These are phyloP conservation scores for Erebia aethiops DNA, from an alignment of 2,888 invertebrate genomes.

Conservation along the genomic window DNA sequence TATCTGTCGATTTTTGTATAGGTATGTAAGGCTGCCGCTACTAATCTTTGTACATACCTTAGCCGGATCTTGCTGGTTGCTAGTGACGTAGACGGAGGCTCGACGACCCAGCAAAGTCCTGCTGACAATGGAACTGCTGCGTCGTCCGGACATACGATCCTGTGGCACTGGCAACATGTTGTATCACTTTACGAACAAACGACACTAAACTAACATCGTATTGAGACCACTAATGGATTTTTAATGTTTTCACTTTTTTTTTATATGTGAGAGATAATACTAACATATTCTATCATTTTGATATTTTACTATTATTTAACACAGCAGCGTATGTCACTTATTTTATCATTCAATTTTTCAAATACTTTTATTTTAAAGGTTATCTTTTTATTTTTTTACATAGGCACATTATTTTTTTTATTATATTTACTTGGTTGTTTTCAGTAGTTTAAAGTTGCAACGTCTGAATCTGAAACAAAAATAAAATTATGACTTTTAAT, in stretches of 20 bases:
- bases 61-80: conserved; percentile 84
- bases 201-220: conserved; percentile 6
- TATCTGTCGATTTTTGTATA: too few species aligned
- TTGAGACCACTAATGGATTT: conserved; percentile 13
- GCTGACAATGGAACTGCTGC: conserved; percentile 87
- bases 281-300: neutral
- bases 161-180: conserved; percentile 80
- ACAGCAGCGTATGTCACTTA: neutral
- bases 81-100: conserved; percentile 85
- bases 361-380: conserved; percentile 1
- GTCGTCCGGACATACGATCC: conserved; percentile 83
- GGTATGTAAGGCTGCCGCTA: too few species aligned
- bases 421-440: neutral
- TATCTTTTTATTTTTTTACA: neutral
- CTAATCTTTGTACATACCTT: conserved; percentile 73
- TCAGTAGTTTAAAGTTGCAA: neutral
- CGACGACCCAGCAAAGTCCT: conserved; percentile 85
- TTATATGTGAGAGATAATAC: neutral
- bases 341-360: neutral
- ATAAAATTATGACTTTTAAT: conserved; percentile 1
- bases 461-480: conserved; percentile 18
- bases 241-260: conserved; percentile 1
- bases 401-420: conserved; percentile 18
- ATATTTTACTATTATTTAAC: neutral
- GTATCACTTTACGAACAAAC: conserved; percentile 25